These are phyloP conservation scores for Poeciliopsis turneri DNA, from an alignment of 2,797 vertebrate species.

Conservation along the genomic window DNA sequence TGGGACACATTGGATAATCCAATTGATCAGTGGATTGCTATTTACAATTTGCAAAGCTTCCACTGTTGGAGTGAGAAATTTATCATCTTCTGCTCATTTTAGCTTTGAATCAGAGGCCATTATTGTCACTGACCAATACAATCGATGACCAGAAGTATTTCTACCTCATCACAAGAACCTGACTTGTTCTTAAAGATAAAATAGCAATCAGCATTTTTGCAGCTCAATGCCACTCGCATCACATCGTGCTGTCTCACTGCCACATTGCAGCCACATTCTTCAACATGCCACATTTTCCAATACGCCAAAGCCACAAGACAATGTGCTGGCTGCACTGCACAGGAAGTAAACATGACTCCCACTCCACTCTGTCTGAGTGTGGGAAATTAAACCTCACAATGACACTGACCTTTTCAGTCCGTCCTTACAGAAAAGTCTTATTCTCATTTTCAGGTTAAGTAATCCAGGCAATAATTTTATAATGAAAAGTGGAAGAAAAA, in stretches of 20 bases:
- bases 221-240: constrained; percentile 10
- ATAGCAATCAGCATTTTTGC: constrained; percentile 9
- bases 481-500: not conserved
- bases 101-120: not conserved
- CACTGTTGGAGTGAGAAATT: not conserved
- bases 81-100: not conserved
- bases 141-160: constrained; percentile 2
- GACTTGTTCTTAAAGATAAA: constrained; percentile 1
- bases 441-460: not conserved
- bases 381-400: constrained; percentile 39
- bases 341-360: constrained; percentile 44
- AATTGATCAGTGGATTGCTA: not conserved
- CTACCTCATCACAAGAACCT: not conserved
- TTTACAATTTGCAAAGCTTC: not conserved
- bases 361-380: constrained; percentile 26
- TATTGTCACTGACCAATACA: not conserved
- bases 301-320: constrained; percentile 28
- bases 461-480: not conserved
- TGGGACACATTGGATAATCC: not conserved
- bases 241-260: constrained; percentile 20
- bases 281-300: constrained; percentile 16
- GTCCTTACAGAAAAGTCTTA: not conserved
- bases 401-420: constrained; percentile 28
- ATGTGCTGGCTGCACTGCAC: constrained; percentile 11
- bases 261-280: constrained; percentile 18